Evolutionary conservation across 1,140 invertebrate species (phyloP), one percentile per base, ranked within the genome.

Genomic region (Cydia amplana): DNA sequence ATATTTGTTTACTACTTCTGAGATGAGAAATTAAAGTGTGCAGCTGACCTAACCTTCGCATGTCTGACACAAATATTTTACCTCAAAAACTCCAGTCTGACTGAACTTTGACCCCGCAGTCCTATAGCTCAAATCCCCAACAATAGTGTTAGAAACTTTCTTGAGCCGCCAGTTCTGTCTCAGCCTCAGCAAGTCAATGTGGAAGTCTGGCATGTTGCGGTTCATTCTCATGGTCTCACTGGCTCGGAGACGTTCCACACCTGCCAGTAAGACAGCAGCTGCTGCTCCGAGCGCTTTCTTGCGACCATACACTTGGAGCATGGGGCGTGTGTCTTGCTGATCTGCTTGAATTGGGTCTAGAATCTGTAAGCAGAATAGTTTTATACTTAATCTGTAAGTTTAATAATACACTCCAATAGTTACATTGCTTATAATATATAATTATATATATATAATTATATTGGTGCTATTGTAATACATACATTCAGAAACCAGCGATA

Each of bases 31-130:
- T 32, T 32, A 4, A 32, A 36, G 7, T 36, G 32, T 36, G 32
- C 32, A 36, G 32, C 6, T 36, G 32, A 60, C 5, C 9, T 7
- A 6, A 20, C 9, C 6, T 60, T 4, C 10, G 1, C 51, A 55
- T 55, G 51, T 55, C 51, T 18, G n/a, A 60, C 20, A 60, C 9
- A 23, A 51, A 10, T 70, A 76, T 74, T n/a, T n/a, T 81, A 93
- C 98, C 94, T 99, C 98, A 94, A 99, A 99, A 80, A 98, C 97
- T 51, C 98, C 98, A 74, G 96, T 97, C 92, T 99, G 98, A 76
- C 95, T 95, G 88, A 97, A 99, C 85, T 98, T 97, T 0, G 98
- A 99, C 2, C 98, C 98, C 72, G 96, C 96, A 79, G 98, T 98
- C 80, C 97, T 94, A 89, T 98, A 99, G 92, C 98, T 99, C 1